Percentiles rank a stretch among this genome's conserved stretches.
Evolutionary conservation across 2,797 vertebrate genomes (phyloP).

Genomic region (Sphaeramia orbicularis): DNA sequence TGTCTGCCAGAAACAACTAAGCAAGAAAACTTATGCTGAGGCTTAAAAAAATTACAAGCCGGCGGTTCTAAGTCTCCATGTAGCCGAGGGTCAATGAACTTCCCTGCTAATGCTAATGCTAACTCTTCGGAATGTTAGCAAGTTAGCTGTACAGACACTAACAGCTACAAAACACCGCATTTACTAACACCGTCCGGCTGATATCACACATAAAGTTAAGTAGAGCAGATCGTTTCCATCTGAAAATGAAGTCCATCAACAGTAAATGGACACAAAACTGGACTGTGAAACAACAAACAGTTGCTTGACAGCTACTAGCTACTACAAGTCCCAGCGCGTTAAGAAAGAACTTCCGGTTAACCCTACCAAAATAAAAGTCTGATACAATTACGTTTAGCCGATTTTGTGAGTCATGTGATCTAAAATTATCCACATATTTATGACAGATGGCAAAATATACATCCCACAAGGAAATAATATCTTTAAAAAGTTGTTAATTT

Average conservation of each 20-base stretch:
- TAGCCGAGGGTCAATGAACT: slow-evolving; percentile 47
- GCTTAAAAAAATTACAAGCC: not conserved
- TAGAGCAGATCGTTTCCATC: not conserved
- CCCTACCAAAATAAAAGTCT: slow-evolving; percentile 33
- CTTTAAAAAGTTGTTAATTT: too few relatives aligned
- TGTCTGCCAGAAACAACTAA: slow-evolving; percentile 34
- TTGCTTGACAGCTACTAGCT: too few relatives aligned
- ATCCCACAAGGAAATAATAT: too few relatives aligned
- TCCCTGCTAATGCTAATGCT: slow-evolving; percentile 6
- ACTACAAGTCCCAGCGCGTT: fast-evolving
- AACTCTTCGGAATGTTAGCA: not conserved
- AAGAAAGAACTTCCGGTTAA: not conserved
- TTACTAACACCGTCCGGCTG: not conserved
- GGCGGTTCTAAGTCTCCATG: slow-evolving; percentile 42
- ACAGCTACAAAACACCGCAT: not conserved
- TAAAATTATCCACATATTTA: too few relatives aligned
- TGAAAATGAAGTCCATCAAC: not conserved
- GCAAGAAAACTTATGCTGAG: not conserved
- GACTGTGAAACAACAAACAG: slow-evolving; percentile 38
- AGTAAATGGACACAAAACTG: slow-evolving; percentile 1
- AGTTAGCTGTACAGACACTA: slow-evolving; percentile 2
- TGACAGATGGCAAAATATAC: too few relatives aligned
- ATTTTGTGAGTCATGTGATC: not conserved
- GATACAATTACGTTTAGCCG: not conserved
- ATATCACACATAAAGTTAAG: not conserved